phyloP scores from a whole-genome alignment of 2,797 vertebrate species.

The Lateolabrax maculatus region DNA sequence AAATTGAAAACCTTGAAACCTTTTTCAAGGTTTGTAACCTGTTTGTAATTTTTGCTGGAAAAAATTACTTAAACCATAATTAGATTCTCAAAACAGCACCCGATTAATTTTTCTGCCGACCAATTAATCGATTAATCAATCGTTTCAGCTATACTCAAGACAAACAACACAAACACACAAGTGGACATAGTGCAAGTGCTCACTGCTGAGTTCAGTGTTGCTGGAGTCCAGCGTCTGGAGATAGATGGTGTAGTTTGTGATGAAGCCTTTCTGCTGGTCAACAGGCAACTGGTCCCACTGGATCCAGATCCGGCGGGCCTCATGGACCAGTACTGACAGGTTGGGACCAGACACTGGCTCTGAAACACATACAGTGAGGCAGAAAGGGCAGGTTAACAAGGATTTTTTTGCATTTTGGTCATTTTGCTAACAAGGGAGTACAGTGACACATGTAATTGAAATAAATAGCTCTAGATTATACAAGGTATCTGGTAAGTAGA shows the following conservation, averaged over 20 bases:
- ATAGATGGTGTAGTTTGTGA: constrained; percentile 82
- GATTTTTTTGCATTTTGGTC: too few species aligned
- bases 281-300: constrained; percentile 78
- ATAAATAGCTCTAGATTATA: too few species aligned
- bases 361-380: constrained; percentile 50
- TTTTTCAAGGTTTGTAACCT: too few species aligned
- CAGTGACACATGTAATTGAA: too few species aligned
- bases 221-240: constrained; percentile 50
- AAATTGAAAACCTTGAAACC: not conserved
- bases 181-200: constrained; percentile 29
- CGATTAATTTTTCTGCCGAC: not conserved
- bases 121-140: not conserved
- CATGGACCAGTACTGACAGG: constrained; percentile 51
- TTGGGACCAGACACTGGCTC: constrained; percentile 77
- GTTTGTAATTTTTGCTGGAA: not conserved
- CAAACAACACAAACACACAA: not conserved
- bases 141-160: not conserved
- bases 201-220: constrained; percentile 59
- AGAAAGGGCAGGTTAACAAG: not conserved
- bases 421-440: too few species aligned
- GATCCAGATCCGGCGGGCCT: constrained; percentile 58
- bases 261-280: constrained; percentile 80
- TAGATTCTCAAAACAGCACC: not conserved
- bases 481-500: too few species aligned
- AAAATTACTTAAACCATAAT: not conserved